Evolutionary conservation across 2,113 vertebrate genomes (phyloP), one percentile per base, ranked within the genome.

Genomic region (Ammodytes dubius): DNA sequence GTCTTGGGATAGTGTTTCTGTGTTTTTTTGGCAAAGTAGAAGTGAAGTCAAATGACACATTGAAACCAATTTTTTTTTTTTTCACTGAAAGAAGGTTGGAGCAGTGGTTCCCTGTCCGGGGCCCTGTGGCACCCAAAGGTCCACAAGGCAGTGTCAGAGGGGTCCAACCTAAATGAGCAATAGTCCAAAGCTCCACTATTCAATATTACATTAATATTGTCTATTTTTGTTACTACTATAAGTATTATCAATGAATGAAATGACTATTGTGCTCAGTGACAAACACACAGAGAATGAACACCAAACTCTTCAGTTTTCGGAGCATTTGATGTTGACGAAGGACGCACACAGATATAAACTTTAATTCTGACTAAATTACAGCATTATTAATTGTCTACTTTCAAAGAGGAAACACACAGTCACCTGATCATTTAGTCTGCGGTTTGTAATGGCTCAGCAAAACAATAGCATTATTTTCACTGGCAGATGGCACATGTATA

Each of bases 31-130:
- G 43, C 47, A 8, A 52, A 75, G 69, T 37, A 65, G 50, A 71
- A 56, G 61, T 19, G 59, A 65, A 81, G 63, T 76, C 70, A 67
- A 60, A 56, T 47, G 60, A 77, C 7, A 54, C 74, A 81, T 4
- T 58, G 81, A 47, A 42, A 69, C 17, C 42, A 0, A 19, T 45
- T 49, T 79, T 27, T 27, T 27, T 27, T 27, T 15, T 14, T 66
- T 60, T 59, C 75, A 50, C 56, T 53, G 27, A 54, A 4, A 27
- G 57, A n/a, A 67, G 37, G 11, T 9, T 58, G 46, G 37, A 68
- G 60, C 14, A 1, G 50, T 52, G 68, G 56, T 52, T 75, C 1
- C 1, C 63, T n/a, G 35, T 45, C 60, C 2, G 64, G 75, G 49
- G 56, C 43, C 11, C 17, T 4, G 47, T 17, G 59, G 59, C 66